A percentile compares a stretch with the other conserved stretches of the same genome.
phyloP scores from a whole-genome alignment of 2,113 vertebrate species.

The Emydocephalus ijimae region DNA sequence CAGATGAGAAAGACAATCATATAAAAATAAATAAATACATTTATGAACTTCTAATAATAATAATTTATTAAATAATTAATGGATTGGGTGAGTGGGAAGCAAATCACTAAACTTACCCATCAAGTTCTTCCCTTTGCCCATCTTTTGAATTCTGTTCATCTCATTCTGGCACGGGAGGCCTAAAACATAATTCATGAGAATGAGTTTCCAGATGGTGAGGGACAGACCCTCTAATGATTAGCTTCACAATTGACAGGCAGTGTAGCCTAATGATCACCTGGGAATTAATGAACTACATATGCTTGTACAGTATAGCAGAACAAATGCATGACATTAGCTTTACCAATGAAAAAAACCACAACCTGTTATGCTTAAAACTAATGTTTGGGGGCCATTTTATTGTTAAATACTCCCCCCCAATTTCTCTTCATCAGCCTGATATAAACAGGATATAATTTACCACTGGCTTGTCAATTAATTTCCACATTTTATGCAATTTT shows the following conservation, averaged over 20 bases:
- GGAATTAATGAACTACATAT: slow-evolving; percentile 61
- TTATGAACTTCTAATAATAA: neutral
- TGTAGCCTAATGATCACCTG: slow-evolving; percentile 64
- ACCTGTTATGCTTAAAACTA: slow-evolving; percentile 28
- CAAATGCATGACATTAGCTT: slow-evolving; percentile 61
- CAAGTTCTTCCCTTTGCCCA: slow-evolving; percentile 86
- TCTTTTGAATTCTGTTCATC: slow-evolving; percentile 92
- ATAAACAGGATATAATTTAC: slow-evolving; percentile 31
- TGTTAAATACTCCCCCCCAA: slow-evolving; percentile 26
- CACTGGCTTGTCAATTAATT: slow-evolving; percentile 42
- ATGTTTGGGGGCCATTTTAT: slow-evolving; percentile 42
- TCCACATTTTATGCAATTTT: slow-evolving; percentile 19
- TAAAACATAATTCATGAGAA: slow-evolving; percentile 70
- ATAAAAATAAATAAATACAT: neutral
- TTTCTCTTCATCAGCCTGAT: slow-evolving; percentile 30
- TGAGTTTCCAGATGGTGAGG: slow-evolving; percentile 72
- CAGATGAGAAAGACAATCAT: neutral
- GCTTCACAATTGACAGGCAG: slow-evolving; percentile 58
- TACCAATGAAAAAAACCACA: slow-evolving; percentile 55
- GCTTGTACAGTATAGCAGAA: slow-evolving; percentile 56
- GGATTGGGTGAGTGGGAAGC: slow-evolving; percentile 56
- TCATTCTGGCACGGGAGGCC: slow-evolving; percentile 94
- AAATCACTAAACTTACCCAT: slow-evolving; percentile 80
- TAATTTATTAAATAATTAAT: slow-evolving; percentile 50
- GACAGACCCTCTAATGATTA: slow-evolving; percentile 65